Percentiles rank a stretch among this genome's conserved stretches.
phyloP scores from a whole-genome alignment of 2,888 invertebrate species.

The Acrobasis suavella region DNA sequence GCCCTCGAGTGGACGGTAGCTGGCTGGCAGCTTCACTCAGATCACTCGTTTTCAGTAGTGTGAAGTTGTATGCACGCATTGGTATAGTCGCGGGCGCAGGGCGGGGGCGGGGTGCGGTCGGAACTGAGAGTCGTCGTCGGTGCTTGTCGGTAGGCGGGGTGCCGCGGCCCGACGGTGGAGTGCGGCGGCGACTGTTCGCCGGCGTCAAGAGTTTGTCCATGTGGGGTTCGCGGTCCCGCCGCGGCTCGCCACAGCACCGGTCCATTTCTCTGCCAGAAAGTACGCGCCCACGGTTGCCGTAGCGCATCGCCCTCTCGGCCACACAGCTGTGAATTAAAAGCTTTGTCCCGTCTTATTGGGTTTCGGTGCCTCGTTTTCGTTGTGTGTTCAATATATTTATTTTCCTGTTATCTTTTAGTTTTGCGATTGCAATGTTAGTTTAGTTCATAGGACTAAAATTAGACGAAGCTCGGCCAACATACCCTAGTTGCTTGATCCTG shows the following conservation, averaged over 20 bases:
- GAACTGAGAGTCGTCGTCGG: conserved; percentile 58
- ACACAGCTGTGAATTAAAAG: conserved; percentile 57
- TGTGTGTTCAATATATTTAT: conserved; percentile 67
- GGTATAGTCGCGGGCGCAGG: conserved; percentile 72
- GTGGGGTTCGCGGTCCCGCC: conserved; percentile 86
- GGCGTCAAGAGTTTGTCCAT: conserved; percentile 91
- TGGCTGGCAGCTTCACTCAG: conserved; percentile 67
- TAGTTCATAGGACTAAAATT: conserved; percentile 63
- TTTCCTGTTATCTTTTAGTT: conserved; percentile 60
- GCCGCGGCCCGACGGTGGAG: conserved; percentile 84
- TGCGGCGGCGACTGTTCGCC: conserved; percentile 89
- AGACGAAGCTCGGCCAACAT: conserved; percentile 70
- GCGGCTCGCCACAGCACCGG: conserved; percentile 88
- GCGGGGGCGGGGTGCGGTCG: conserved; percentile 68
- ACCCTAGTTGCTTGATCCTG: conserved; percentile 72
- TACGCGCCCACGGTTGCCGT: conserved; percentile 82
- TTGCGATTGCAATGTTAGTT: conserved; percentile 75
- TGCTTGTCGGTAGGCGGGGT: conserved; percentile 77
- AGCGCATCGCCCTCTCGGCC: conserved; percentile 72
- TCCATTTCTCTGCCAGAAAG: conserved; percentile 94
- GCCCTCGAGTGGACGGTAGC: conserved; percentile 42
- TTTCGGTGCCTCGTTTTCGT: conserved; percentile 71
- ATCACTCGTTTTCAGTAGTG: conserved; percentile 78
- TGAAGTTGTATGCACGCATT: conserved; percentile 76
- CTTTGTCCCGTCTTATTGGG: conserved; percentile 74